Evolutionary conservation across 2,888 invertebrate species (phyloP).

Genomic region (Epistrophe grossulariae): DNA sequence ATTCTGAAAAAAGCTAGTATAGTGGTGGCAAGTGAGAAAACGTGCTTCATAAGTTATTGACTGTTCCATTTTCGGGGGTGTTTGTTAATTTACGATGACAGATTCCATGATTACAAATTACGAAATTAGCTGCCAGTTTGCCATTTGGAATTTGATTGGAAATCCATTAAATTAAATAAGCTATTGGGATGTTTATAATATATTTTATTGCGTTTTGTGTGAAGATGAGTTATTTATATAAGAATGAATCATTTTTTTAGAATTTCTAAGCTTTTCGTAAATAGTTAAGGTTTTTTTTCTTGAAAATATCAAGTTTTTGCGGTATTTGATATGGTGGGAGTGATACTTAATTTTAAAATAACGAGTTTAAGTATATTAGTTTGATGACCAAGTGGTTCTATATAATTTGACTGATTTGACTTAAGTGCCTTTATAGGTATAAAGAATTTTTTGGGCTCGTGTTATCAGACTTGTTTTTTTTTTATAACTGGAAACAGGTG

Average conservation of each 20-base stretch:
- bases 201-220: slow-evolving; percentile 13
- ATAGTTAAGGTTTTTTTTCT: neutral
- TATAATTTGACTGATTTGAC: slow-evolving; percentile 16
- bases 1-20: slow-evolving; percentile 44
- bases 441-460: neutral
- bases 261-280: neutral
- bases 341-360: neutral
- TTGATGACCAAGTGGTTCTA: neutral
- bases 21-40: slow-evolving; percentile 65
- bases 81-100: slow-evolving; percentile 66
- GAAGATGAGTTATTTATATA: slow-evolving; percentile 38
- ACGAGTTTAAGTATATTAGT: neutral
- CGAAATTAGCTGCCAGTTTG: slow-evolving; percentile 60
- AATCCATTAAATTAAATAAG: slow-evolving; percentile 50
- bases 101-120: slow-evolving; percentile 71
- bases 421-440: neutral
- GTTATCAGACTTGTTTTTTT: neutral
- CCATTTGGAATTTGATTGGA: slow-evolving; percentile 51
- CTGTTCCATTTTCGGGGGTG: slow-evolving; percentile 70
- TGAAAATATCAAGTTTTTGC: slow-evolving; percentile 12
- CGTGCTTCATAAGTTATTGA: slow-evolving; percentile 72
- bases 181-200: slow-evolving; percentile 16
- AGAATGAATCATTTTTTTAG: slow-evolving; percentile 4
- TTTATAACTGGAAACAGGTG: neutral
- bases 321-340: neutral